phyloP scores from a whole-genome alignment of 2,888 invertebrate species.

The Lasioglossum zephyrum region DNA sequence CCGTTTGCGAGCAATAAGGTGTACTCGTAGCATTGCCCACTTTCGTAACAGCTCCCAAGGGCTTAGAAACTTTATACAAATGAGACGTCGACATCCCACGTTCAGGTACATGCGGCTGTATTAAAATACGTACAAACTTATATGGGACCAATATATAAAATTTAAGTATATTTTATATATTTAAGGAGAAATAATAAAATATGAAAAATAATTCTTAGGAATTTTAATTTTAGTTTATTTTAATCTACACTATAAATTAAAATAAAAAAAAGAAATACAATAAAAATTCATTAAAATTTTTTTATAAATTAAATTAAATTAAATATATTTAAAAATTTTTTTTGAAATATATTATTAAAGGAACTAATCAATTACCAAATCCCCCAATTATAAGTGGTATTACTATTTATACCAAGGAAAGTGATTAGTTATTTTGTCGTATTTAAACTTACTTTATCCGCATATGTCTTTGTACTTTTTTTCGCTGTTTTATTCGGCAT shows the following conservation, averaged over 20 bases:
- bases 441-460: conserved; percentile 51
- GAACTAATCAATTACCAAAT: no score
- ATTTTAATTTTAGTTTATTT: no score
- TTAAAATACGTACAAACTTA: neutral
- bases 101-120: neutral
- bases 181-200: no score
- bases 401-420: neutral
- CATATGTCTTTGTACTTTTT: conserved; percentile 82
- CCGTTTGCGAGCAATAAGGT: neutral
- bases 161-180: no score
- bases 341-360: no score
- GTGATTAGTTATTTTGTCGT: neutral
- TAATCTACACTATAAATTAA: no score
- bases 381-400: no score
- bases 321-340: no score
- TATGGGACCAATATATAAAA: neutral
- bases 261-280: no score
- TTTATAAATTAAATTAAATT: no score
- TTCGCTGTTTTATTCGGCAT: conserved; percentile 84
- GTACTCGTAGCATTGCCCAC: neutral
- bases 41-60: neutral
- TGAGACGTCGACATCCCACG: neutral
- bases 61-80: neutral
- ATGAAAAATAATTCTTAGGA: no score
- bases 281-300: no score